Conservation (phyloP, 2,888 invertebrate genomes). For the Andricus curvator region DNA sequence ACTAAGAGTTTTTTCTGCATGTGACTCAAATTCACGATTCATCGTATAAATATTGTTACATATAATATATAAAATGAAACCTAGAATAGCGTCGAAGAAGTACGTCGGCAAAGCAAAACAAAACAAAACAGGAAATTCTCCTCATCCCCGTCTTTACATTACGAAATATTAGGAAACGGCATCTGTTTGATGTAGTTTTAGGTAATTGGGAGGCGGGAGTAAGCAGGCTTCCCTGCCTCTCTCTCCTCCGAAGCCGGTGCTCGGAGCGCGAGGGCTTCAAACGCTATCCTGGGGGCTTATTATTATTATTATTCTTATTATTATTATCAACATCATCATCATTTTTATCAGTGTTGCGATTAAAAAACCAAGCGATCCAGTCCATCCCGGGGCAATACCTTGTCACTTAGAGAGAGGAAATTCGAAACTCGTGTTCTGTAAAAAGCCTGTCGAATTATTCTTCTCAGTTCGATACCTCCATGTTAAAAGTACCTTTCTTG, state of each 20-base stretch:
- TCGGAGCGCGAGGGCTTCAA: constrained; percentile 59
- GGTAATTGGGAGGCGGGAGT: constrained; percentile 69
- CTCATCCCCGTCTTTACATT: constrained; percentile 62
- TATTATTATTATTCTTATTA: constrained; percentile 36
- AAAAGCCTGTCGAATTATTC: background rate
- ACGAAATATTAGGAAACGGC: constrained; percentile 63
- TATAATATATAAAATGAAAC: constrained; percentile 79
- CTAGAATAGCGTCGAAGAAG: constrained; percentile 69
- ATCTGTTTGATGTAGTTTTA: constrained; percentile 76
- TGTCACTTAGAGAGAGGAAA: constrained; percentile 5
- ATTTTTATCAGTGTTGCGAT: constrained; percentile 45
- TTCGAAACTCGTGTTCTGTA: constrained; percentile 12
- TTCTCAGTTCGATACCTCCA: background rate
- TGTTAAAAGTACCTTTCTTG: too few relatives aligned
- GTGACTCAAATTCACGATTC: constrained; percentile 77
- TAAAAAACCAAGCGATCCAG: constrained; percentile 16
- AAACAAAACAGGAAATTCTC: constrained; percentile 40
- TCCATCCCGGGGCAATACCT: constrained; percentile 7
- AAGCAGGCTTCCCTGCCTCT: constrained; percentile 60
- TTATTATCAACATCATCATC: constrained; percentile 35
- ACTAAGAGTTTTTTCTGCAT: constrained; percentile 76
- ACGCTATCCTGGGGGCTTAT: constrained; percentile 47
- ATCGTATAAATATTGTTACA: constrained; percentile 82
- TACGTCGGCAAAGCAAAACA: constrained; percentile 62
- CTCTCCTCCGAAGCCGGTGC: constrained; percentile 60